Percentiles rank a stretch among this genome's conserved stretches.
phyloP scores from a whole-genome alignment of 2,888 invertebrate species.

The Petrolisthes manimaculis region DNA sequence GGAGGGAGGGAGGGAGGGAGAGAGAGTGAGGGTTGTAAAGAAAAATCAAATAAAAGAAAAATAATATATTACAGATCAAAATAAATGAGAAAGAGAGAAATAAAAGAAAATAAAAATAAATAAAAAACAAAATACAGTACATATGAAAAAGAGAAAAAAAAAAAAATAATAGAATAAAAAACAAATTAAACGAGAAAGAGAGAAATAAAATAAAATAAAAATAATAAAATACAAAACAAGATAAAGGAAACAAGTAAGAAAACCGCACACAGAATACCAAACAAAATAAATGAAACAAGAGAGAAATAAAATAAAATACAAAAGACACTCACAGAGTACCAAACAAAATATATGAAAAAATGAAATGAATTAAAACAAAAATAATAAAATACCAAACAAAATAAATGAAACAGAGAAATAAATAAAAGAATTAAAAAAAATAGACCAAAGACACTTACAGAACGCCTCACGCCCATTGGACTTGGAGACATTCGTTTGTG shows the following conservation, averaged over 20 bases:
- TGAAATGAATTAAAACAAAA: too few relatives aligned
- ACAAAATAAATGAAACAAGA: too few relatives aligned
- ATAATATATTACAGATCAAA: too few relatives aligned
- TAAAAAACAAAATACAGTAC: neutral
- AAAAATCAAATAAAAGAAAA: neutral
- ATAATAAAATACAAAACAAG: neutral
- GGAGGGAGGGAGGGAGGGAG: neutral
- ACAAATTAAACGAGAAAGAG: too few relatives aligned
- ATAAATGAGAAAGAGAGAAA: too few relatives aligned
- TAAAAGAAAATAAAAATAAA: neutral
- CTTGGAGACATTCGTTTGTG: conserved; percentile 1
- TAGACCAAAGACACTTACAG: conserved; percentile 24
- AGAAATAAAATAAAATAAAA: neutral
- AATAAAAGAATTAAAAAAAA: neutral
- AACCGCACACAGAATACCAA: too few relatives aligned
- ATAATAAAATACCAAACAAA: too few relatives aligned
- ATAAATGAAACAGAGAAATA: neutral
- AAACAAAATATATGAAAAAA: too few relatives aligned
- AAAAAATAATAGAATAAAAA: too few relatives aligned
- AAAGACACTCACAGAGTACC: too few relatives aligned
- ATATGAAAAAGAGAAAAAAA: neutral
- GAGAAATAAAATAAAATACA: too few relatives aligned
- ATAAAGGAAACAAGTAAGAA: too few relatives aligned
- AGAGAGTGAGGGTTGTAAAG: neutral
- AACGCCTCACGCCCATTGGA: conserved; percentile 14